These are phyloP conservation scores for Druon quercuslanigerum DNA, from an alignment of 1,140 invertebrate species.

Conservation along the genomic window DNA sequence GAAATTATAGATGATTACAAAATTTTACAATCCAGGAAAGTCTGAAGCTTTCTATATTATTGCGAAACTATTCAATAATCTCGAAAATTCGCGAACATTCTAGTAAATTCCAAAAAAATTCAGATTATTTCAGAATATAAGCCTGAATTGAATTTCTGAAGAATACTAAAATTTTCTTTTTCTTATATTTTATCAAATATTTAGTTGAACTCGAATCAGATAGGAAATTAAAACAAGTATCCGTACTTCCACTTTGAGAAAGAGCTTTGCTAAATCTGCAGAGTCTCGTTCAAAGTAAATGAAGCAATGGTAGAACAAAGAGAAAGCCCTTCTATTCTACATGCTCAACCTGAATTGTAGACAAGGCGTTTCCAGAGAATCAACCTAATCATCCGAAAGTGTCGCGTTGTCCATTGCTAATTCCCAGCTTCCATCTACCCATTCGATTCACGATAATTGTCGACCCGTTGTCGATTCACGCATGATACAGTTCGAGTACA, in stretches of 20 bases:
- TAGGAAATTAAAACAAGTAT: background rate
- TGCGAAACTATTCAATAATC: no score
- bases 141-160: no score
- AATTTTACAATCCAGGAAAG: no score
- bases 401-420: slow-evolving; percentile 68
- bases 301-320: slow-evolving; percentile 17
- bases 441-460: slow-evolving; percentile 18
- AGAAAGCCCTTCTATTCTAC: slow-evolving; percentile 35
- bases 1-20: no score
- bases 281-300: background rate
- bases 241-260: background rate
- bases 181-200: no score
- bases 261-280: background rate
- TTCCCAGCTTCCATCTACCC: slow-evolving; percentile 42
- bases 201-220: background rate
- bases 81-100: background rate
- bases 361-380: slow-evolving; percentile 61
- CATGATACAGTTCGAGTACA: slow-evolving; percentile 14
- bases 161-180: no score
- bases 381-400: slow-evolving; percentile 69
- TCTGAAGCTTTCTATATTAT: no score
- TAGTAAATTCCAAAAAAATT: background rate
- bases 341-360: slow-evolving; percentile 53
- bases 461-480: slow-evolving; percentile 9
- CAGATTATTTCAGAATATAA: no score